phyloP scores from a whole-genome alignment of 92 coral and sea anemone genomes.

The Parazoanthus atlanticus region DNA sequence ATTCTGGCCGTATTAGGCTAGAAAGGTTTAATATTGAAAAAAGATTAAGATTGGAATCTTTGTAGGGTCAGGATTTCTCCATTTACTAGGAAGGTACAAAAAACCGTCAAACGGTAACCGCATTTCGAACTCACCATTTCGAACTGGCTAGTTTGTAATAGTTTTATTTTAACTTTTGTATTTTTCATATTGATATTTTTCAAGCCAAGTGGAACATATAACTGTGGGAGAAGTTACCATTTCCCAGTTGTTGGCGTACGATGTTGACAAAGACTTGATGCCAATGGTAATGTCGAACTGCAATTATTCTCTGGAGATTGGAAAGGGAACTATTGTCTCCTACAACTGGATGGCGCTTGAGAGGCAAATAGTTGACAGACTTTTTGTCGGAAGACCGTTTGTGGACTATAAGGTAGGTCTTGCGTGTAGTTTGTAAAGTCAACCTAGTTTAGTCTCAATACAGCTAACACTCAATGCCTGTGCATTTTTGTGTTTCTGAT shows the following conservation, averaged over 20 bases:
- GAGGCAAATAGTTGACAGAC: constrained; percentile 83
- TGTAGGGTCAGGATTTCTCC: too few species aligned
- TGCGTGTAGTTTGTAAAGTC: not conserved
- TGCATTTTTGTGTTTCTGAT: not conserved
- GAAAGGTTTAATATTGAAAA: too few species aligned
- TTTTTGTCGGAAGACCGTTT: constrained; percentile 70
- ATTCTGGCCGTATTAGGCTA: too few species aligned
- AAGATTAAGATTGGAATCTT: too few species aligned
- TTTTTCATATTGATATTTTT: not conserved
- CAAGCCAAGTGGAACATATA: constrained; percentile 64
- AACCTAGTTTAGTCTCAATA: not conserved
- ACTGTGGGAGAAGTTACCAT: constrained; percentile 56
- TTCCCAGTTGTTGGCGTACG: constrained; percentile 72
- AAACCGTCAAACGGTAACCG: too few species aligned
- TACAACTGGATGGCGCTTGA: constrained; percentile 87
- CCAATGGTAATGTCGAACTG: constrained; percentile 79
- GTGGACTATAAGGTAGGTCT: constrained; percentile 67
- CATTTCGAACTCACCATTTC: too few species aligned
- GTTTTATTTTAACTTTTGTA: too few species aligned
- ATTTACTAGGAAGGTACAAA: too few species aligned
- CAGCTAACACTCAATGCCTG: not conserved
- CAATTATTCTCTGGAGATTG: constrained; percentile 81
- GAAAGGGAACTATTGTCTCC: constrained; percentile 73
- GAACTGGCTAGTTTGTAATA: not conserved
- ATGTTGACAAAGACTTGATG: constrained; percentile 74